Conservation (phyloP, 2,888 invertebrate species). For the Calameuta pallipes region DNA sequence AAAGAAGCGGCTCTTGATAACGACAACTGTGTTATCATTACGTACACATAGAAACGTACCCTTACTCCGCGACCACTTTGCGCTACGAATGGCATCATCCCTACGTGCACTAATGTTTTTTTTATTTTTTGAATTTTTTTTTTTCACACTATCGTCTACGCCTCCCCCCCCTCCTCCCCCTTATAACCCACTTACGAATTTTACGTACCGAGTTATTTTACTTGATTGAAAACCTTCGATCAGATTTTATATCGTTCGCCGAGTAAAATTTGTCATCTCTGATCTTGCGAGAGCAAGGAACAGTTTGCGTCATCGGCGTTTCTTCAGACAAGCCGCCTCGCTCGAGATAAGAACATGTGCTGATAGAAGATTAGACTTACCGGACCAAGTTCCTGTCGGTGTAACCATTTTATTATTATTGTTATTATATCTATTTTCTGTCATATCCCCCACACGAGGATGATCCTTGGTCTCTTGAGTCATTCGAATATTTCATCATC, state of each 20-base stretch:
- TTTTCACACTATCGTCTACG: not conserved
- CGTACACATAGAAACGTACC: conserved; percentile 4
- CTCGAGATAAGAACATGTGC: not conserved
- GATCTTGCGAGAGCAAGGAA: not conserved
- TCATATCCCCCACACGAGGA: not conserved
- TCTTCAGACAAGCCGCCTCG: not conserved
- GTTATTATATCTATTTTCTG: not conserved
- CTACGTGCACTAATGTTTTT: not conserved
- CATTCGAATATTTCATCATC: not conserved
- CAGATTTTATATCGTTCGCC: not conserved
- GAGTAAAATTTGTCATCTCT: not conserved
- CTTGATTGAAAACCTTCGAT: not conserved
- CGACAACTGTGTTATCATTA: conserved; percentile 53
- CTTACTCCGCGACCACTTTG: not conserved
- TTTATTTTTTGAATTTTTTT: not conserved
- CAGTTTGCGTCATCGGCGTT: not conserved
- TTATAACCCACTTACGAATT: not conserved
- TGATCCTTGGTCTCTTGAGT: not conserved
- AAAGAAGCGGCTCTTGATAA: conserved; percentile 50
- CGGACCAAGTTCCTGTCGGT: not conserved
- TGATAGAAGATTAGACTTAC: not conserved
- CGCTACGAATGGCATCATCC: not conserved
- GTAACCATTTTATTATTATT: not conserved
- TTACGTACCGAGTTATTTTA: not conserved
- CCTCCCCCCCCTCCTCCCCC: not conserved